Base-by-base conservation (phyloP, 92 coral and sea anemone genomes). In the Isaurus tuberculatus region DNA sequence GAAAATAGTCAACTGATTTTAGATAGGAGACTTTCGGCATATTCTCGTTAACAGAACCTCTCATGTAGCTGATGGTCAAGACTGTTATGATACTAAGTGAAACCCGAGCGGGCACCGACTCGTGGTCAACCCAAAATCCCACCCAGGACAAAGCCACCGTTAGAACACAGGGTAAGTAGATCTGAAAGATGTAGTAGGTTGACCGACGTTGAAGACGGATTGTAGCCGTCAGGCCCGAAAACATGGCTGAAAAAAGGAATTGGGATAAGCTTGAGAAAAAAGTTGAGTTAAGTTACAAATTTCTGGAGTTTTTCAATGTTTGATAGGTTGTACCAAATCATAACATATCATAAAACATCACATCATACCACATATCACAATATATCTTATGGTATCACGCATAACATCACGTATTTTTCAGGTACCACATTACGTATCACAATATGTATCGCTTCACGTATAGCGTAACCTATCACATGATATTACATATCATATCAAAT, bases 121-220 rank as follows among this genome's bases (percentile, higher is more conserved):
- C 95, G 87, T 93, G 98, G 75, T 95, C 91, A 23, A 95, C 94
- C 98, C 98, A 95, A 73, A 95, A 95, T 36, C 98, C 94, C 29
- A 95, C 95, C 98, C 98, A 95, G 7, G 98, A 95, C 30, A 95
- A 74, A 0, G 97, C 95, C 10, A 92, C 92, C 8, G 94, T 88
- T 42, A 97, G 92, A 3, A 93, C 91, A 32, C 98, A 95, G 1
- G 98, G 98, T 7, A 95, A 85, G 77, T 95, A 95, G 84, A 95
- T 94, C 87, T 95, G 98, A 83, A 88, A 90, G 66, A 84, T 31
- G 60, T 89, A 85, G 73, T 79, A 85, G 5, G 75, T 70, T 60
- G 85, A 80, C 0, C 89, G 92, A 14, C 89, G 68, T 36, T 89
- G 83, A 40, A 95, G 88, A 34, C 86, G 80, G 79, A 89, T 69